These are phyloP conservation scores for Antechinus flavipes DNA, from an alignment of 2,113 vertebrate species.

Conservation along the genomic window DNA sequence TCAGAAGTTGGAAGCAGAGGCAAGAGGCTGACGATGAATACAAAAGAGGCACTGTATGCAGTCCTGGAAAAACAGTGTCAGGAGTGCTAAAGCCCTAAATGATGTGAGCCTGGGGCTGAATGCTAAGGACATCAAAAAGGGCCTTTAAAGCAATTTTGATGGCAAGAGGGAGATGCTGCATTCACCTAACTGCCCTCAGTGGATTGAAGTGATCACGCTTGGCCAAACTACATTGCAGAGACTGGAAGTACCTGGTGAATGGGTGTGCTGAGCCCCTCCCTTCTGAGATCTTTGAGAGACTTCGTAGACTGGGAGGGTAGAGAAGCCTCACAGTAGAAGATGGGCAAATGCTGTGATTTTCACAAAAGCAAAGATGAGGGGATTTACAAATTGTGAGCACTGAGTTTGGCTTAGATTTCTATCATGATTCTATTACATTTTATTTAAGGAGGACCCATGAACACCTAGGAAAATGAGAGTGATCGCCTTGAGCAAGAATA, in stretches of 20 bases:
- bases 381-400: not conserved
- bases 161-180: not conserved
- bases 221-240: not conserved
- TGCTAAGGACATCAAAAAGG: not conserved
- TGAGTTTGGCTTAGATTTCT: not conserved
- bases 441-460: not conserved
- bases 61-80: not conserved
- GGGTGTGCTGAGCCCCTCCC: not conserved
- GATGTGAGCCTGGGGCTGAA: not conserved
- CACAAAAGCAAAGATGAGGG: not conserved
- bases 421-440: not conserved
- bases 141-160: not conserved
- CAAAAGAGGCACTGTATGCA: not conserved
- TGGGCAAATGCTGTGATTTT: not conserved
- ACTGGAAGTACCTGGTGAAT: not conserved
- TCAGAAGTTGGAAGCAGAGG: not conserved
- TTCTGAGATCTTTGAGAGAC: not conserved
- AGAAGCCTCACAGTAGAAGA: not conserved
- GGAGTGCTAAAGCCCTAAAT: not conserved
- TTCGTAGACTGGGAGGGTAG: not conserved
- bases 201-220: not conserved
- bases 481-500: not conserved
- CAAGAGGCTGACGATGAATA: not conserved
- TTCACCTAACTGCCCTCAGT: not conserved
- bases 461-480: not conserved